Evolutionary conservation across 1,140 invertebrate species (phyloP).

Genomic region (Lineus longissimus): DNA sequence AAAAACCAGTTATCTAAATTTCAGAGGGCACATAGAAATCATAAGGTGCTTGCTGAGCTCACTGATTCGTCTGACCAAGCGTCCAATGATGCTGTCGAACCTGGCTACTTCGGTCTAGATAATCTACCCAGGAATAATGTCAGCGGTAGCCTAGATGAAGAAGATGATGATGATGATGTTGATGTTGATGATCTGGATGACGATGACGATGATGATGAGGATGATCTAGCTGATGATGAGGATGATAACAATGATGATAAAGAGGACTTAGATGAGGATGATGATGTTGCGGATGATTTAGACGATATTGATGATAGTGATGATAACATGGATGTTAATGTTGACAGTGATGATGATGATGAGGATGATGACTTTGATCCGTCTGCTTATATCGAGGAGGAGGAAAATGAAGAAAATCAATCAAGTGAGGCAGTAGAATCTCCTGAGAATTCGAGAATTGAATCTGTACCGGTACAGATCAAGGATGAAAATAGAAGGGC

Average conservation of each 20-base stretch:
- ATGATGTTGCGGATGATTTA: constrained; percentile 11
- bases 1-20: too few species aligned
- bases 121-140: too few species aligned
- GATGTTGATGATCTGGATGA: neutral
- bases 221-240: neutral
- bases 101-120: too few species aligned
- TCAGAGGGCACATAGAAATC: too few species aligned
- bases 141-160: too few species aligned
- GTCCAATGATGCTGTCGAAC: too few species aligned
- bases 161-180: too few species aligned
- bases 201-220: neutral
- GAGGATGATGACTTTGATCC: constrained; percentile 2
- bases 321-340: neutral
- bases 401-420: neutral
- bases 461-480: neutral
- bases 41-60: too few species aligned
- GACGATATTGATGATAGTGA: neutral
- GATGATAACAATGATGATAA: neutral
- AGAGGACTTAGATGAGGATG: neutral
- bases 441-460: neutral
- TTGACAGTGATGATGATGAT: neutral
- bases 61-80: too few species aligned
- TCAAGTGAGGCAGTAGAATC: neutral
- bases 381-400: neutral
- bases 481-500: too few species aligned